These are phyloP conservation scores for Parnassius orleans DNA, from an alignment of 2,888 invertebrate species.

Conservation along the genomic window DNA sequence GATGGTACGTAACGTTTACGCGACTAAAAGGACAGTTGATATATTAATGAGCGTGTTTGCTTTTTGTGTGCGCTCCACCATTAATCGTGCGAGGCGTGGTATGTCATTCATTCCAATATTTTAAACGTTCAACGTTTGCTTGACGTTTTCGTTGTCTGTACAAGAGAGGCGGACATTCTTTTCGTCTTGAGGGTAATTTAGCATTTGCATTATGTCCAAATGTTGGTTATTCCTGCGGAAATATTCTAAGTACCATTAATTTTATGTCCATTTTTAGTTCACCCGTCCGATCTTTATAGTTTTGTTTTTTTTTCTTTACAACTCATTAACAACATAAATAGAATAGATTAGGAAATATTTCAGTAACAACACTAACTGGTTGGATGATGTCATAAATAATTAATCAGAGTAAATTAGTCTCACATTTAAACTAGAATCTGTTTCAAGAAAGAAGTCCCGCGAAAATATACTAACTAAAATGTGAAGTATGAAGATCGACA, in stretches of 20 bases:
- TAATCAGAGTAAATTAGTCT: too few relatives aligned
- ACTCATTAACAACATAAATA: too few relatives aligned
- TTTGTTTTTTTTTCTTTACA: too few relatives aligned
- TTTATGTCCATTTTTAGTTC: too few relatives aligned
- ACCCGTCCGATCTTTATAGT: too few relatives aligned
- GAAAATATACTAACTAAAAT: too few relatives aligned
- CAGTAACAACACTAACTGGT: too few relatives aligned
- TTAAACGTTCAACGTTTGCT: slow-evolving; percentile 67
- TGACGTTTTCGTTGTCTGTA: slow-evolving; percentile 75
- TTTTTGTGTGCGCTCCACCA: slow-evolving; percentile 74
- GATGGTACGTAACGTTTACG: slow-evolving; percentile 61
- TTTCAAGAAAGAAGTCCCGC: too few relatives aligned
- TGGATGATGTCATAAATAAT: too few relatives aligned
- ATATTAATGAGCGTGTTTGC: slow-evolving; percentile 78
- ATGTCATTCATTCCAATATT: slow-evolving; percentile 82
- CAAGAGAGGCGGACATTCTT: slow-evolving; percentile 68
- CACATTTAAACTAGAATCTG: too few relatives aligned
- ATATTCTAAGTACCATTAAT: neutral
- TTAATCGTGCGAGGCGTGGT: slow-evolving; percentile 78
- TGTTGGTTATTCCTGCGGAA: neutral
- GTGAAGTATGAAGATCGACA: too few relatives aligned
- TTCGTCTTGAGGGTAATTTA: slow-evolving; percentile 43
- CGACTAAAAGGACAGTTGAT: slow-evolving; percentile 79
- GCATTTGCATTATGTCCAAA: slow-evolving; percentile 21
- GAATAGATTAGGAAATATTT: too few relatives aligned